Percentiles rank a stretch among this genome's conserved stretches.
Evolutionary conservation across 2,888 invertebrate genomes (phyloP).

Genomic region (Agrilus mali): DNA sequence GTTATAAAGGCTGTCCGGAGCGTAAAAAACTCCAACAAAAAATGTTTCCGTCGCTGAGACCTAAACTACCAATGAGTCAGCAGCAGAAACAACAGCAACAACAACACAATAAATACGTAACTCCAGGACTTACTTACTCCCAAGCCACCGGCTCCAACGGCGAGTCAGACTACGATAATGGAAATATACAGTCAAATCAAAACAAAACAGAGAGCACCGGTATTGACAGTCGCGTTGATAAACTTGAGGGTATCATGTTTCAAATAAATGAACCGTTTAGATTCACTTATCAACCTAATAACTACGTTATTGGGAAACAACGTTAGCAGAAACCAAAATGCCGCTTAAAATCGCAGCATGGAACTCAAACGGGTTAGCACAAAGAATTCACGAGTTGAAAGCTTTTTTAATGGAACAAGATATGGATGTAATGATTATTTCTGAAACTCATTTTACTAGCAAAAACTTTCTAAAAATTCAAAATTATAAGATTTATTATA

Average conservation of each 20-base stretch:
- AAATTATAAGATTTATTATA: conserved; percentile 12
- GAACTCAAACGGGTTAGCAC: conserved; percentile 13
- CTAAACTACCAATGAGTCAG: not conserved
- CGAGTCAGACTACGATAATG: too few relatives aligned
- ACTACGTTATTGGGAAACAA: conserved; percentile 9
- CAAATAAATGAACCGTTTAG: not conserved
- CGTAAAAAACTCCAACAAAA: conserved; percentile 3
- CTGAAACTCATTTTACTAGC: conserved; percentile 10
- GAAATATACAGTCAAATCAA: too few relatives aligned
- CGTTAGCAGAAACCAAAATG: too few relatives aligned
- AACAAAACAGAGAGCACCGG: too few relatives aligned
- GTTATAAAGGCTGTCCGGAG: conserved; percentile 2
- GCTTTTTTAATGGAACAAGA: conserved; percentile 7
- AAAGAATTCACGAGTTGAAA: conserved; percentile 10
- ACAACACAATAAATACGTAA: too few relatives aligned
- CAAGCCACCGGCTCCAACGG: too few relatives aligned
- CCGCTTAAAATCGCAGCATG: too few relatives aligned
- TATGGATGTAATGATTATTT: conserved; percentile 12
- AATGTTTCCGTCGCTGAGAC: not conserved
- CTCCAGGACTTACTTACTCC: too few relatives aligned
- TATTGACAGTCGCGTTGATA: too few relatives aligned
- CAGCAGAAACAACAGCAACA: too few relatives aligned
- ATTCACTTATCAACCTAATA: conserved; percentile 2
- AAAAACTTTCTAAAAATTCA: conserved; percentile 11
- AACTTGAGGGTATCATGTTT: too few relatives aligned